Evolutionary conservation across 1,140 invertebrate species (phyloP).

Genomic region (Drosophila biarmipes): DNA sequence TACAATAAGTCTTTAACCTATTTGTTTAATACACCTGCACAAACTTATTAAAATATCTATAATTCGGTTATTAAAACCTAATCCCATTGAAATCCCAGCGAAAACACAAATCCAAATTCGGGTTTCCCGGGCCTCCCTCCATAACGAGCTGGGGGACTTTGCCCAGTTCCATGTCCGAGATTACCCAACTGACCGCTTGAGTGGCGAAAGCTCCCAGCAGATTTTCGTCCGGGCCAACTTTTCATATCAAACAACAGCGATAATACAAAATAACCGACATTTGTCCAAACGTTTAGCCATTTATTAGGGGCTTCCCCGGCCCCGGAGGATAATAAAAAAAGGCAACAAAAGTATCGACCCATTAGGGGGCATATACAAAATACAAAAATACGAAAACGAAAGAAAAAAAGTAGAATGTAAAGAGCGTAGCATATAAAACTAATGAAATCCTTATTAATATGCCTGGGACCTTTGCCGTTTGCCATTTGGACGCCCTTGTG

Average conservation of each 20-base stretch:
- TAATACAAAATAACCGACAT: constrained; percentile 76
- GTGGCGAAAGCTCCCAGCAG: constrained; percentile 39
- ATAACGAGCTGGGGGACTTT: constrained; percentile 20
- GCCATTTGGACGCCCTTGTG: constrained; percentile 53
- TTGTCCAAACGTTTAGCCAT: constrained; percentile 77
- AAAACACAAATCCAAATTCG: too few species aligned
- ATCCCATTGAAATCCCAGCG: too few species aligned
- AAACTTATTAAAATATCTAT: too few species aligned
- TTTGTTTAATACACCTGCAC: too few species aligned
- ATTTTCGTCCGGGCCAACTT: constrained; percentile 45
- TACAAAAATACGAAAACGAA: constrained; percentile 17
- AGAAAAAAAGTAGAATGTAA: constrained; percentile 32
- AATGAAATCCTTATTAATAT: constrained; percentile 84
- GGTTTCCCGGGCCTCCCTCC: constrained; percentile 6
- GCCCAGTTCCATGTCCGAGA: constrained; percentile 6
- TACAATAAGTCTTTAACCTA: too few species aligned
- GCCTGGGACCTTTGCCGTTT: constrained; percentile 79
- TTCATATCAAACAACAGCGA: constrained; percentile 73
- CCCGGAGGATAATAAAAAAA: constrained; percentile 17
- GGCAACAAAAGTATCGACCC: constrained; percentile 53
- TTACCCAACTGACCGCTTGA: constrained; percentile 30
- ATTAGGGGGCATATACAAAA: constrained; percentile 37
- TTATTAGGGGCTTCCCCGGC: constrained; percentile 48
- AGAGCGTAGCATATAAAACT: constrained; percentile 71
- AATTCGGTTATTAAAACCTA: background rate